Conservation (phyloP, 2,113 vertebrate species). For the Patagioenas fasciata region DNA sequence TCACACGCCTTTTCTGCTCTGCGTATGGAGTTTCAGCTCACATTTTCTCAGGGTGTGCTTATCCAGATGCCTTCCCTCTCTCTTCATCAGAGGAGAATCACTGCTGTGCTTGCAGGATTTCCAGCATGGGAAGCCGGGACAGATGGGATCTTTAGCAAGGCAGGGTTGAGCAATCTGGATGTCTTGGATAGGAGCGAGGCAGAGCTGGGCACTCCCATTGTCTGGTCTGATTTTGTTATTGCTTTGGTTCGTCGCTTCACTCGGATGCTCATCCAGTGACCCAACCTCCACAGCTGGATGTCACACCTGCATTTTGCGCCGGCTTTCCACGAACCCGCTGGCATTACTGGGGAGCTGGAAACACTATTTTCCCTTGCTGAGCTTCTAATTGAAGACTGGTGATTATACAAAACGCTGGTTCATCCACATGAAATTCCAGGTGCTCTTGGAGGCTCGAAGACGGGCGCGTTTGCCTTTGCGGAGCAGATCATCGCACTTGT, state of each 20-base stretch:
- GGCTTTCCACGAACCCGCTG: neutral
- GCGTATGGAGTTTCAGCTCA: neutral
- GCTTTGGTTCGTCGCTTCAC: neutral
- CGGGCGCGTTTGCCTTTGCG: fast-evolving
- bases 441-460: fast-evolving
- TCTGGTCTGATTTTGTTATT: neutral
- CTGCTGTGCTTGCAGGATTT: neutral
- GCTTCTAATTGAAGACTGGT: neutral
- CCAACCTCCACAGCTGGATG: neutral
- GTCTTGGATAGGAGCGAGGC: neutral
- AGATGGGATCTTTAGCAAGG: conserved; percentile 27
- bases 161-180: neutral
- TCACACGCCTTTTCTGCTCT: neutral
- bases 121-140: neutral
- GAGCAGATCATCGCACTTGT: fast-evolving
- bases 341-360: neutral
- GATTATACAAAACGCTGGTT: neutral
- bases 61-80: neutral
- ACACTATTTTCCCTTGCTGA: neutral
- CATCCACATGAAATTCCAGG: neutral
- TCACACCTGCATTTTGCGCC: neutral
- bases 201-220: neutral
- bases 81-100: neutral
- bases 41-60: neutral
- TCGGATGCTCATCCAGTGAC: neutral